These are phyloP conservation scores for Myzus persicae DNA, from an alignment of 1,140 invertebrate species.

Conservation along the genomic window DNA sequence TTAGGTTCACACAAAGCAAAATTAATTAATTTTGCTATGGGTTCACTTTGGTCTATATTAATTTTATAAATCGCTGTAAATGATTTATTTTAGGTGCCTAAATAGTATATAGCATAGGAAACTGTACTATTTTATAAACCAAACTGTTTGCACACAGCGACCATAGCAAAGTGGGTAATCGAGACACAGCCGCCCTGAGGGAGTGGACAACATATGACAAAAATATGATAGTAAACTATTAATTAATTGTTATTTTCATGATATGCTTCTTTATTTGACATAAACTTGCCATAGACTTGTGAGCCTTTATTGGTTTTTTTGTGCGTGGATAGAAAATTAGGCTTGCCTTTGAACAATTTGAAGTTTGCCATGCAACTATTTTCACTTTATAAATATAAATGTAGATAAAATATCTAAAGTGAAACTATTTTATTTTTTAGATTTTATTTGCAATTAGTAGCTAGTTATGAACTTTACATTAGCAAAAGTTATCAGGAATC, in stretches of 20 bases:
- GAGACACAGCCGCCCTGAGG: background rate
- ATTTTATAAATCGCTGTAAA: background rate
- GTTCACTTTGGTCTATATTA: background rate
- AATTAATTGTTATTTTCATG: too few species aligned
- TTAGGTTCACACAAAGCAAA: background rate
- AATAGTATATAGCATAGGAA: too few species aligned
- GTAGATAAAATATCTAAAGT: background rate
- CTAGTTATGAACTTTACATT: background rate
- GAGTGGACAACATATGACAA: background rate
- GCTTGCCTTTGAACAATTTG: background rate
- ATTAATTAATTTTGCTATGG: too few species aligned
- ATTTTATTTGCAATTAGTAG: conserved; percentile 6
- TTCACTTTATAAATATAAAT: background rate
- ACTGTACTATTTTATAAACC: background rate
- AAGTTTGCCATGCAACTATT: background rate
- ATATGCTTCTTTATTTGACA: background rate
- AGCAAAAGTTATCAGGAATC: background rate
- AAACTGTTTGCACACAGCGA: background rate
- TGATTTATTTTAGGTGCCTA: too few species aligned
- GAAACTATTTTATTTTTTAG: conserved; percentile 19
- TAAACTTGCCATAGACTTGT: background rate
- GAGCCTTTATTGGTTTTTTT: background rate
- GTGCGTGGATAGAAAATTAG: background rate
- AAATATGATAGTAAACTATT: too few species aligned
- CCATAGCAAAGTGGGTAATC: background rate